Base-by-base conservation (phyloP, 2,888 invertebrate genomes). In the Oxytorus armatus region DNA sequence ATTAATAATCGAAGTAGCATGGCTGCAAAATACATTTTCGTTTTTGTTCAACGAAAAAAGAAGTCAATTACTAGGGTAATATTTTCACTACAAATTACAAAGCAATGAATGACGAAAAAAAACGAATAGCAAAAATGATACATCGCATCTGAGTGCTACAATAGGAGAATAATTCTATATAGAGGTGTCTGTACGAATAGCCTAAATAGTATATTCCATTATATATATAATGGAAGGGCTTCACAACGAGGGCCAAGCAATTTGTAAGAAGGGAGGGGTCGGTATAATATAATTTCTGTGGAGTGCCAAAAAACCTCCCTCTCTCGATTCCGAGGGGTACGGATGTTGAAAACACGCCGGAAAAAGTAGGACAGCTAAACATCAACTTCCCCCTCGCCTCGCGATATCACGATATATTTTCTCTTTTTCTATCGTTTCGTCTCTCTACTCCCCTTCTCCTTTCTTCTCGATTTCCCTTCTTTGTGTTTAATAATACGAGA, bases 141-240 rank as follows among this genome's bases (percentile, higher is more conserved):
- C 29, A 29, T 4, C 5, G 3, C 3, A 29, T 5, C 5, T 29
- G 29, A 29, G 5, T 4, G 5, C 29, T 42, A 16, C 44, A 16
- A 47, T 47, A 33, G 33, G 16, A 14, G 14, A 63, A 16, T 18
- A 29, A 47, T 47, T 5, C 3, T 42, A 44, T 69, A 57, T 69
- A 55, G 44, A 68, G 42, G 57, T 73, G 29, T 61, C 61, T 11
- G 10, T 7, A n/a, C n/a, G 8, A 21, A 14, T n/a, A 10, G 21
- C n/a, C 10, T 21, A 36, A 8, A 51, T 66, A 36, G n/a, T 14
- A 53, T 73, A 61, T 61, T 14, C 14, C 29, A 7, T n/a, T n/a
- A n/a, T n/a, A n/a, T 25, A 63, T 51, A 76, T 72, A 70, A 79
- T 76, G 72, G 75, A 76, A 76, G 76, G 72, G 72, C 79, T 76